phyloP scores from a whole-genome alignment of 2,113 vertebrate genomes.

The Daphoenositta chrysoptera region DNA sequence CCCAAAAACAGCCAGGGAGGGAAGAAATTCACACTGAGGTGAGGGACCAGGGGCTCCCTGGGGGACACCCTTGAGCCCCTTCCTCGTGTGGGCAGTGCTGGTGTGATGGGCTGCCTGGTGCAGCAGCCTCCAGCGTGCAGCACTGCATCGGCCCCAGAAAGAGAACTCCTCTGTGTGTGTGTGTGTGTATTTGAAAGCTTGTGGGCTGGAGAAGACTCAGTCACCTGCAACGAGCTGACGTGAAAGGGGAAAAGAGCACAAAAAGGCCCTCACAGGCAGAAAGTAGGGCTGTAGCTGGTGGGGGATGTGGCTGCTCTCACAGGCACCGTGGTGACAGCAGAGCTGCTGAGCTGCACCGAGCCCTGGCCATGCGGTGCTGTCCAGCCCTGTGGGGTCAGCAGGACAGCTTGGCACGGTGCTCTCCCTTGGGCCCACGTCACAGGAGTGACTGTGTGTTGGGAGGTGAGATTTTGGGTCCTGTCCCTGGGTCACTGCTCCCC shows the following conservation, averaged over 20 bases:
- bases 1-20: background rate
- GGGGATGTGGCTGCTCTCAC: background rate
- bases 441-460: background rate
- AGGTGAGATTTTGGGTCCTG: background rate
- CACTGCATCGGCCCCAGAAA: too few relatives aligned
- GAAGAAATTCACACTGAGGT: fast-evolving
- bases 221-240: background rate
- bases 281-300: fast-evolving
- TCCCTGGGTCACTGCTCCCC: background rate
- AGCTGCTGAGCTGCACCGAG: fast-evolving
- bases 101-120: background rate
- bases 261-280: background rate
- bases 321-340: background rate
- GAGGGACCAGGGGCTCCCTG: background rate
- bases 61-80: background rate
- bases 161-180: background rate
- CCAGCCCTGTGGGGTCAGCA: fast-evolving
- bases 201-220: background rate
- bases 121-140: too few relatives aligned
- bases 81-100: background rate
- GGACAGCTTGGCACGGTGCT: background rate
- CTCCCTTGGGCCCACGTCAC: fast-evolving
- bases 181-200: background rate
- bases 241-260: background rate
- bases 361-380: fast-evolving